These are phyloP conservation scores for Andrena haemorrhoa DNA, from an alignment of 2,888 invertebrate species.

Conservation along the genomic window DNA sequence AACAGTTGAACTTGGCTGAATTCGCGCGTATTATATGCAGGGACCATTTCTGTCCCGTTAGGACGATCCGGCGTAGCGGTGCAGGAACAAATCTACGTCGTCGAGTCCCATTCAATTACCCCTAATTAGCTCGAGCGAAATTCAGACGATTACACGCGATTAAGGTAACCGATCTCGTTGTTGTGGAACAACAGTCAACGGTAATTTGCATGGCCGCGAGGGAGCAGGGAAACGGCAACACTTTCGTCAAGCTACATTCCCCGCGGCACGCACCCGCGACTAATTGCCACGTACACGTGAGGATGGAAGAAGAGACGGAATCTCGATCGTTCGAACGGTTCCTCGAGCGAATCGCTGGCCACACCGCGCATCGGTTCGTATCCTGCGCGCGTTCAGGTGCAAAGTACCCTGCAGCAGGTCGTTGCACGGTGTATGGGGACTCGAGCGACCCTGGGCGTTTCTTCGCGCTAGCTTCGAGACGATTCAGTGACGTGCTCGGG, in stretches of 20 bases:
- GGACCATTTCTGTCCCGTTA: slow-evolving; percentile 5
- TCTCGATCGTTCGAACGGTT: slow-evolving; percentile 40
- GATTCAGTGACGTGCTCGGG: neutral
- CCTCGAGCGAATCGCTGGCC: slow-evolving; percentile 32
- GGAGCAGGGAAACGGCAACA: neutral
- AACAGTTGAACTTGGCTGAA: neutral
- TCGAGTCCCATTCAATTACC: neutral
- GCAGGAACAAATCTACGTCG: neutral
- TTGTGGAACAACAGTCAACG: neutral
- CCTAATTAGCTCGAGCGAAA: slow-evolving; percentile 15
- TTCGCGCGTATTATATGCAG: neutral
- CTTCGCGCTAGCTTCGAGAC: neutral
- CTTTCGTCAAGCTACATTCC: slow-evolving; percentile 49
- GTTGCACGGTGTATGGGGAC: slow-evolving; percentile 18
- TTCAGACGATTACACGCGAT: slow-evolving; percentile 17
- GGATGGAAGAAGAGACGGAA: slow-evolving; percentile 15
- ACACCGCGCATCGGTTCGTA: slow-evolving; percentile 27
- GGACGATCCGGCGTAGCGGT: neutral
- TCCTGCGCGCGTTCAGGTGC: slow-evolving; percentile 30
- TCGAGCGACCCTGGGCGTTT: neutral
- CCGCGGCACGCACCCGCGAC: slow-evolving; percentile 48
- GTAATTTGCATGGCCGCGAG: neutral
- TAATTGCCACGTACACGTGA: slow-evolving; percentile 53
- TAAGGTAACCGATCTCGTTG: neutral
- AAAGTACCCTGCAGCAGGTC: slow-evolving; percentile 29